Base-by-base conservation (phyloP, 2,888 invertebrate genomes). In the Eupithecia insigniata region DNA sequence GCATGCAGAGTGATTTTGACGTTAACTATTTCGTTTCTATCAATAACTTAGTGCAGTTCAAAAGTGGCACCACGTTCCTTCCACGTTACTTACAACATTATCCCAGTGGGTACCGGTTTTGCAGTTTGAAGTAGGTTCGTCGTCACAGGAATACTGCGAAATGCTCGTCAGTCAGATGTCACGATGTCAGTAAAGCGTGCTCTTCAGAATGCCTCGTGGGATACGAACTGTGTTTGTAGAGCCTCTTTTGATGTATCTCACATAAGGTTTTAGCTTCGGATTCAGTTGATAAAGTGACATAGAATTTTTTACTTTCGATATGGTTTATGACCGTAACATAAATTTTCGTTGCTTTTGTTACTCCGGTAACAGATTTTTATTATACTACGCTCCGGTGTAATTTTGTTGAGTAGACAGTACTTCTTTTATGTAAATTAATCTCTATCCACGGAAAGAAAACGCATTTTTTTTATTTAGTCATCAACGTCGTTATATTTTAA, bases 81-180 rank as follows among this genome's bases (percentile, higher is more conserved):
- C 14, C 22, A 39, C 22, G 89, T 89, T 90, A 55, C 55, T 91
- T 36, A 34, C 62, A 62, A 36, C 32, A 92, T 90, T 88, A 87
- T 80, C 84, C 61, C 76, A 80, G 12, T 51, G 55, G 55, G 82
- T 83, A 71, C 76, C 66, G 74, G 76, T 83, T 70, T 81, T 82
- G 80, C 83, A 80, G 80, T 78, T 82, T 82, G 65, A 75, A 84
- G 84, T 55, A 55, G 26, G 55, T 78, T 69, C 72, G 84, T 80
- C 81, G 78, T 84, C 84, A 83, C 79, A 80, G 79, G 80, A 80
- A 84, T 80, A 70, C 81, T 83, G 84, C 83, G 81, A 82, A 80
- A 83, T 78, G 72, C 46, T 62, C 67, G 62, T 46, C 62, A 58
- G 68, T 67, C 67, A 46, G 34, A 66, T 55, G 66, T 70, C 61